phyloP scores from a whole-genome alignment of 1,140 invertebrate species.

The Drosophila aff. region DNA sequence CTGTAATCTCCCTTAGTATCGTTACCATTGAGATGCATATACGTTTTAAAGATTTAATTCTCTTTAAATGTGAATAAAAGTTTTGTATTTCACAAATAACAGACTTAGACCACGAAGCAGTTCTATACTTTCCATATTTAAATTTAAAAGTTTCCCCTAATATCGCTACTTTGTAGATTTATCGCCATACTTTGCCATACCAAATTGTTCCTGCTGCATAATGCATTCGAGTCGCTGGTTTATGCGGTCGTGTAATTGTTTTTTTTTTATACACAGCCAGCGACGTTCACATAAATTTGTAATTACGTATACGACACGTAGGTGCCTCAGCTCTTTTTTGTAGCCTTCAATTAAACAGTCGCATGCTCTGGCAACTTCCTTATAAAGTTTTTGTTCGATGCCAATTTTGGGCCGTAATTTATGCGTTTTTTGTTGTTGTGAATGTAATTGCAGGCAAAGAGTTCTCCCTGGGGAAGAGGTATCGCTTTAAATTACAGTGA shows the following conservation, averaged over 20 bases:
- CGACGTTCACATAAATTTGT: slow-evolving; percentile 77
- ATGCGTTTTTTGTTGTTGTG: slow-evolving; percentile 64
- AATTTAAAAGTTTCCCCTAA: background rate
- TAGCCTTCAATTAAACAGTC: slow-evolving; percentile 66
- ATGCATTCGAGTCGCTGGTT: slow-evolving; percentile 42
- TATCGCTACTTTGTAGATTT: background rate
- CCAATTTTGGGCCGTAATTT: slow-evolving; percentile 73
- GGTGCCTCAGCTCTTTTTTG: slow-evolving; percentile 42
- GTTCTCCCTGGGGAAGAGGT: slow-evolving; percentile 59
- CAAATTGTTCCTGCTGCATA: slow-evolving; percentile 59
- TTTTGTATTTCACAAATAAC: too few species aligned
- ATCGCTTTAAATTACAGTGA: slow-evolving; percentile 43
- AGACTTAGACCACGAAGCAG: too few species aligned
- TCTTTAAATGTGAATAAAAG: too few species aligned
- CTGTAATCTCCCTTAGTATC: too few species aligned
- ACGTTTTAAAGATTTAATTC: too few species aligned
- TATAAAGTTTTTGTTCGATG: slow-evolving; percentile 65
- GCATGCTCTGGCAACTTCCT: slow-evolving; percentile 65
- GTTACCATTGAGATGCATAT: too few species aligned
- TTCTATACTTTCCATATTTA: background rate
- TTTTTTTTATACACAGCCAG: slow-evolving; percentile 35
- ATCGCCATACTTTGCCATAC: slow-evolving; percentile 1
- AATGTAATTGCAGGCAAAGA: slow-evolving; percentile 61
- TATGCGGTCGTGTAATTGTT: slow-evolving; percentile 49
- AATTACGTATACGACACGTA: slow-evolving; percentile 82